Percentiles rank a stretch among this genome's conserved stretches.
phyloP scores from a whole-genome alignment of 2,888 invertebrate genomes.

The Rotaria macrura region DNA sequence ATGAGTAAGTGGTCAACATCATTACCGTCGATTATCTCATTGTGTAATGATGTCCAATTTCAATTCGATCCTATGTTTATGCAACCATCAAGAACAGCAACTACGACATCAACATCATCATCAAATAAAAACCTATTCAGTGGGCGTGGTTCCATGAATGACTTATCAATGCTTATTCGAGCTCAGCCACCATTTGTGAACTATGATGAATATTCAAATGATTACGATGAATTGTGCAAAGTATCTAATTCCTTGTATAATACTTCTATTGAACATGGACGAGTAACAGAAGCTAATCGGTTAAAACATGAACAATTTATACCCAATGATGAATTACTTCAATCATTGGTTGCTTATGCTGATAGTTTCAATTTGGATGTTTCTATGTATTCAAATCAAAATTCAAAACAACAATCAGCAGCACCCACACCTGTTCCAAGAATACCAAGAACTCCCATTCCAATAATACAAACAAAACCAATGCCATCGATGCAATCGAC shows the following conservation, averaged over 20 bases:
- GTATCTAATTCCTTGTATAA: neutral
- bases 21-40: conserved; percentile 1
- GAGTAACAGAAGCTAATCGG: neutral
- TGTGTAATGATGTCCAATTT: neutral
- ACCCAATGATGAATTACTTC: neutral
- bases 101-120: neutral
- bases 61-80: neutral
- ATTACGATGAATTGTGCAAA: neutral
- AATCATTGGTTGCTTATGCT: conserved; percentile 9
- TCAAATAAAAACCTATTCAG: neutral
- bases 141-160: neutral
- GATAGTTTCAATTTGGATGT: neutral
- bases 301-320: neutral
- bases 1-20: conserved; percentile 4
- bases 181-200: neutral
- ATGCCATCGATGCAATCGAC: neutral
- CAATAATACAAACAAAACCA: neutral
- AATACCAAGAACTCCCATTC: neutral
- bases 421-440: neutral
- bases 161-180: neutral
- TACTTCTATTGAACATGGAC: neutral
- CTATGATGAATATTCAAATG: neutral
- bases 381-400: neutral
- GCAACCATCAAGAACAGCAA: neutral
- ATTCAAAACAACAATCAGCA: neutral